Evolutionary conservation across 2,113 vertebrate species (phyloP).

Genomic region (Junco hyemalis): DNA sequence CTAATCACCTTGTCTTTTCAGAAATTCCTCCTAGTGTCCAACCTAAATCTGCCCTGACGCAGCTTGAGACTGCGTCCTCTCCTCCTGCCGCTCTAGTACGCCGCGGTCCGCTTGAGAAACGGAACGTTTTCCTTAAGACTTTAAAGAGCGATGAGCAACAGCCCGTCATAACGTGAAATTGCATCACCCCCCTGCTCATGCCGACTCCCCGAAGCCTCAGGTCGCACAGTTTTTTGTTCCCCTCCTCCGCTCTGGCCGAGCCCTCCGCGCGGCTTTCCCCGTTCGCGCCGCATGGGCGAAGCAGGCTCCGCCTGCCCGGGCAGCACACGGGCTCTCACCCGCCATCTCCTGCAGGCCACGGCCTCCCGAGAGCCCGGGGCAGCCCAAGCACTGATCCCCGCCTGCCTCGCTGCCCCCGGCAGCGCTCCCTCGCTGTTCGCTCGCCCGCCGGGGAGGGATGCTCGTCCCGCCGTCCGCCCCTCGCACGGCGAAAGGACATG

Average conservation of each 20-base stretch:
- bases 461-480: not conserved
- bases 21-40: not conserved
- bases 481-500: not conserved
- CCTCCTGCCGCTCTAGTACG: too few relatives aligned
- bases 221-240: too few relatives aligned
- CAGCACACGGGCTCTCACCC: not conserved
- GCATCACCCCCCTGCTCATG: not conserved
- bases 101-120: not conserved
- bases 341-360: not conserved
- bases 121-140: too few relatives aligned
- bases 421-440: too few relatives aligned
- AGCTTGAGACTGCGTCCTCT: not conserved
- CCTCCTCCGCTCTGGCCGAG: rapidly evolving
- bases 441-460: not conserved
- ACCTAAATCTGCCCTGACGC: too few relatives aligned
- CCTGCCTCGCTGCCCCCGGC: too few relatives aligned
- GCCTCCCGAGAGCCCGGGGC: not conserved
- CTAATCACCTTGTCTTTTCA: not conserved
- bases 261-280: not conserved
- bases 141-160: not conserved
- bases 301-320: not conserved
- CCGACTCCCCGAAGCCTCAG: rapidly evolving
- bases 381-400: too few relatives aligned
- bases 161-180: rapidly evolving
- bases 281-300: not conserved